These are phyloP conservation scores for Anolis apletophallus DNA, from an alignment of 2,797 vertebrate species.

Conservation along the genomic window DNA sequence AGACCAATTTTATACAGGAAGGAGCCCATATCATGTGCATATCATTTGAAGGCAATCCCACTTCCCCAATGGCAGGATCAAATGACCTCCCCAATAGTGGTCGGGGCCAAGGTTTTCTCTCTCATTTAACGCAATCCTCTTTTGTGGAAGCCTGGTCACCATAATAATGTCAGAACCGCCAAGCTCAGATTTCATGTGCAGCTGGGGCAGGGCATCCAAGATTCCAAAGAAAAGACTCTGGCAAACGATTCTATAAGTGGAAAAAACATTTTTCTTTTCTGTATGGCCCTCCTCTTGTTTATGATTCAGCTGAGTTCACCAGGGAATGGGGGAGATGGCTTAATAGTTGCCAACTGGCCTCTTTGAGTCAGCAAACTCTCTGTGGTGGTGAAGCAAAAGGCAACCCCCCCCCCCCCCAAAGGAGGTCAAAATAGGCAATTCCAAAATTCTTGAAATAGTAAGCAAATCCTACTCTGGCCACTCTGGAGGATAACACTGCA, in stretches of 20 bases:
- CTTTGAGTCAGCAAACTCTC: neutral
- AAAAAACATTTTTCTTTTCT: neutral
- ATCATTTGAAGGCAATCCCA: too few species aligned
- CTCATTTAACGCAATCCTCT: neutral
- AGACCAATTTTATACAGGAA: neutral
- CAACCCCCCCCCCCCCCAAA: neutral
- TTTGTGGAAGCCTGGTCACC: neutral
- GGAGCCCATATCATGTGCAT: neutral
- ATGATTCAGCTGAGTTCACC: too few species aligned
- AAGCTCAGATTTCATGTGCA: neutral
- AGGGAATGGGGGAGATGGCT: neutral
- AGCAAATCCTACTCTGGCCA: neutral
- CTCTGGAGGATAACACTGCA: neutral
- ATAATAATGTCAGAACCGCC: neutral
- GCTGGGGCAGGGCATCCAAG: too few species aligned
- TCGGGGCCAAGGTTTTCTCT: neutral
- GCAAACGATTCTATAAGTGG: neutral
- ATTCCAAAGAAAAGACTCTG: neutral
- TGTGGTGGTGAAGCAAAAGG: neutral
- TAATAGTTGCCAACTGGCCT: neutral
- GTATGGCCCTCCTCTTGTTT: neutral
- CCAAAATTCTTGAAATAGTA: neutral
- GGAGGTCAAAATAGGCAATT: neutral
- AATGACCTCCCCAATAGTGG: neutral
- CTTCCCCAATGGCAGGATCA: neutral